Evolutionary conservation across 2,797 vertebrate genomes (phyloP).

Genomic region (Gadopsis bispinosus): DNA sequence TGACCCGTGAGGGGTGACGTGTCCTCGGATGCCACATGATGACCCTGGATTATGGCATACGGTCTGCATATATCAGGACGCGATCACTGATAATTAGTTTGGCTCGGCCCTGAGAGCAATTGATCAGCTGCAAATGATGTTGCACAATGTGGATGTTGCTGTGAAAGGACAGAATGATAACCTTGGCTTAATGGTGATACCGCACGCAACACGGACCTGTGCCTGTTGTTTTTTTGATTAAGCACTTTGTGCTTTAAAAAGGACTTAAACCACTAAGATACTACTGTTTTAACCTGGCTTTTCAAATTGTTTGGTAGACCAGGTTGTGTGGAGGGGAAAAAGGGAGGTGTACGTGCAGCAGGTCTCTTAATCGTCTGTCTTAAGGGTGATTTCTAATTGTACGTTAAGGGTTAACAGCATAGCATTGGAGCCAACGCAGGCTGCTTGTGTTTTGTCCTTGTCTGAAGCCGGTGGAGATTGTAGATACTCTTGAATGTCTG

Average conservation of each 20-base stretch:
- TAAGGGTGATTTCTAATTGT: background rate
- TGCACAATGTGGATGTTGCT: background rate
- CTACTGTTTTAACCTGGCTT: background rate
- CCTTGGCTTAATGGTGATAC: too few species aligned
- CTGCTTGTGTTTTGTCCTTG: background rate
- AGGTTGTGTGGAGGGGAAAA: background rate
- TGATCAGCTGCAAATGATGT: slow-evolving; percentile 49
- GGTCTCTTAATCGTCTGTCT: background rate
- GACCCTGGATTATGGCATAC: slow-evolving; percentile 10
- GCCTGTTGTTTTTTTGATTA: background rate
- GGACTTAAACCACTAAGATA: background rate
- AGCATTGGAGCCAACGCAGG: background rate
- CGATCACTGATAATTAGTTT: slow-evolving; percentile 62
- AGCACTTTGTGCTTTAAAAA: background rate
- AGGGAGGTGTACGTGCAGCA: background rate
- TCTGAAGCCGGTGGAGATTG: background rate
- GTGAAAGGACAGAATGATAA: background rate
- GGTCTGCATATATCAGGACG: slow-evolving; percentile 36
- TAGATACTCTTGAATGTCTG: background rate
- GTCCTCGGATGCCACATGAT: slow-evolving; percentile 13
- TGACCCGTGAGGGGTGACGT: background rate
- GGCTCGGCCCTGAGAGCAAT: slow-evolving; percentile 43
- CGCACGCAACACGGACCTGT: background rate
- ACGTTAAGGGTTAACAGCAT: background rate
- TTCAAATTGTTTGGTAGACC: background rate